Base-by-base conservation (phyloP, 1,140 invertebrate species). In the Zaprionus inermis region DNA sequence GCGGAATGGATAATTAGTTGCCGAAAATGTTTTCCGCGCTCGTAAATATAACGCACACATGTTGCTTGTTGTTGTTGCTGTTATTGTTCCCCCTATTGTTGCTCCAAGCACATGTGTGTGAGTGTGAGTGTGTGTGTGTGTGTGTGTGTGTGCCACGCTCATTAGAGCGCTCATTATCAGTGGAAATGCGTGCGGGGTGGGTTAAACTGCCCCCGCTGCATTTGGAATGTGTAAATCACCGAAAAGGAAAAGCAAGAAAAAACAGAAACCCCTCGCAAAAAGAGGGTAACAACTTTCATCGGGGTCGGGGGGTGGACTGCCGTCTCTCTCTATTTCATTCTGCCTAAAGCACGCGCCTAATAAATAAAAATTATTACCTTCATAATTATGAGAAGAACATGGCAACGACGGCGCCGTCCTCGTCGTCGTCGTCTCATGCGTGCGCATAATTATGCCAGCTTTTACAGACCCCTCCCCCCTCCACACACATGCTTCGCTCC, bases 281-380 rank as follows among this genome's bases (percentile, higher is more conserved):
- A 41, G 57, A 52, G 64, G 24, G 49, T 18, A 63, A 51, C 65
- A 75, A 83, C 61, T 80, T 83, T 78, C 58, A 2, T 32, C 18
- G 28, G 24, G n/a, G n/a, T n/a, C n/a, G n/a, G 41, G n/a, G n/a
- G 36, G 22, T 1, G 22, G 11, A 11, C 32, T 5, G 7, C 10
- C 14, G 14, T 16, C 58, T 51, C 49, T 20, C 30, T 52, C 61
- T 64, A 64, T 64, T 63, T 63, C 55, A 58, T 58, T 58, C 67
- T 78, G 83, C 84, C 84, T 84, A 69, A 81, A 89, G 84, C 83
- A 89, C 84, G 85, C 84, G 84, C 78, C 84, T 89, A 89, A 89
- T 89, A 89, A 89, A 89, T 89, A 89, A 89, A 89, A 89, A 89
- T 89, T 89, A 89, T 89, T 89, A 89, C 84, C 84, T 89, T 84